These are phyloP conservation scores for Druon quercuslanigerum DNA, from an alignment of 1,140 invertebrate species.

Conservation along the genomic window DNA sequence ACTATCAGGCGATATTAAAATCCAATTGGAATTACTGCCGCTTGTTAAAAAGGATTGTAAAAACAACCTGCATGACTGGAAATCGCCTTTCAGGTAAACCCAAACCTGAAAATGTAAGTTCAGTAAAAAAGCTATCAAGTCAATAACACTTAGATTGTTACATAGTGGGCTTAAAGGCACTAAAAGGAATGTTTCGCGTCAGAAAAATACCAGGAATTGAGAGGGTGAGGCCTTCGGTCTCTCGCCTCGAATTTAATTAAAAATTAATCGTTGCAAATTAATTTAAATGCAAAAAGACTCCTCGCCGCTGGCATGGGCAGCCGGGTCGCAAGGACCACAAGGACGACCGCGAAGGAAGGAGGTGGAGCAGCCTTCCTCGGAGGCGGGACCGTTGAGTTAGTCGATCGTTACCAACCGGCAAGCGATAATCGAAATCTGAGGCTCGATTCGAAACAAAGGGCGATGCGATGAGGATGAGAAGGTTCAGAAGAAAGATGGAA, in stretches of 20 bases:
- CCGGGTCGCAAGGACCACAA: constrained; percentile 42
- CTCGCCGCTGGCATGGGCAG: constrained; percentile 8
- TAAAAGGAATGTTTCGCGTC: constrained; percentile 17
- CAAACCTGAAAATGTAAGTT: not conserved
- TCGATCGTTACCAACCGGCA: constrained; percentile 67
- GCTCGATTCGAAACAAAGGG: constrained; percentile 65
- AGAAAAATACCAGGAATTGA: constrained; percentile 16
- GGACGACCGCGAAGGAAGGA: constrained; percentile 52
- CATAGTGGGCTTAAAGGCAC: not conserved
- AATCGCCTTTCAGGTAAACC: constrained; percentile 4
- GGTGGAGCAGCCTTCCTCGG: constrained; percentile 68
- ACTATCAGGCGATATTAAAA: no score
- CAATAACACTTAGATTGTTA: constrained; percentile 11
- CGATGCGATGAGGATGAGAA: constrained; percentile 35
- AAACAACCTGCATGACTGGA: not conserved
- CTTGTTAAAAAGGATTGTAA: no score
- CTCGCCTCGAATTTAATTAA: constrained; percentile 67
- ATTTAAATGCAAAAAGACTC: constrained; percentile 71
- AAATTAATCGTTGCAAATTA: constrained; percentile 74
- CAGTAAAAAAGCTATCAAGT: constrained; percentile 8
- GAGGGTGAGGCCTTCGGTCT: constrained; percentile 42
- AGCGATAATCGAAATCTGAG: constrained; percentile 71
- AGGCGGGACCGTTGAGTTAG: constrained; percentile 71
- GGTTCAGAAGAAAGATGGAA: constrained; percentile 31
- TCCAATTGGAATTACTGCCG: no score